Evolutionary conservation across 2,797 vertebrate species (phyloP).

Genomic region (Cheirogaleus major): DNA sequence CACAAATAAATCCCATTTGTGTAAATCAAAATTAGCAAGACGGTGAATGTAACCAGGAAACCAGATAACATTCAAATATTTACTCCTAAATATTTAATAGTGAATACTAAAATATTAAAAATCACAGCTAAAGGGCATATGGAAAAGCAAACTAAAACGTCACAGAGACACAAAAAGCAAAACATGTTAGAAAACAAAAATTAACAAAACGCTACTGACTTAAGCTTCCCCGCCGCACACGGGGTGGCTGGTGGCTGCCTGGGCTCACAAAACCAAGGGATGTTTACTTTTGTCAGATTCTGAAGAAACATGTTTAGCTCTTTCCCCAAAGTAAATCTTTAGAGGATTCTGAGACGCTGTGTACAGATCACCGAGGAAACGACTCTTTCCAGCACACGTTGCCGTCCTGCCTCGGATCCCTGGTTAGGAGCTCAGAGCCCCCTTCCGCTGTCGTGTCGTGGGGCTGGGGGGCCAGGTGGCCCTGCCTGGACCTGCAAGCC

Average conservation of each 20-base stretch:
- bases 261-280: background rate
- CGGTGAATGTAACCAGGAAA: background rate
- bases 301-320: background rate
- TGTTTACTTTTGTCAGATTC: fast-evolving
- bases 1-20: background rate
- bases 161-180: background rate
- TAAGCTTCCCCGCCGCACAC: no score
- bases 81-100: background rate
- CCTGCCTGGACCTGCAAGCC: no score
- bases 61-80: background rate
- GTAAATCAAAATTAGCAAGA: background rate
- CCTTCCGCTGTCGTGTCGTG: background rate
- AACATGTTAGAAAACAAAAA: background rate
- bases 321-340: background rate
- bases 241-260: fast-evolving
- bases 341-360: background rate
- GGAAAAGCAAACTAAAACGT: background rate
- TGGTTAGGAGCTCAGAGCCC: background rate
- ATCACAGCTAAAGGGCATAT: fast-evolving
- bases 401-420: background rate
- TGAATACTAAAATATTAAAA: background rate
- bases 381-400: fast-evolving
- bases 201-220: fast-evolving
- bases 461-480: background rate
- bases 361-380: fast-evolving